phyloP scores from a whole-genome alignment of 1,140 invertebrate species.

The Lordiphosa stackelbergi region DNA sequence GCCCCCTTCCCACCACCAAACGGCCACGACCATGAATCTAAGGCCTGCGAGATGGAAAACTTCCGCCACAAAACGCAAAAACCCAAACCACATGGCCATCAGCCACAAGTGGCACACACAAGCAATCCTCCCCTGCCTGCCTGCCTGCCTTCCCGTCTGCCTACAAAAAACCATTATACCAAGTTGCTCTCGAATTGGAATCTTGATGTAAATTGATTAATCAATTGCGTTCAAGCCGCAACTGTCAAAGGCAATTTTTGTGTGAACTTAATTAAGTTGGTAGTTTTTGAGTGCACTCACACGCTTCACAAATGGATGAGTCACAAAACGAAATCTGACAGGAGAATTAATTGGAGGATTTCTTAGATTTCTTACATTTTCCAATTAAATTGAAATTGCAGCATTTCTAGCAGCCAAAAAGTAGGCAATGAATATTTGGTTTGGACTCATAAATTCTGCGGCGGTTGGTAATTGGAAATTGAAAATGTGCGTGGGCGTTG shows the following conservation, averaged over 20 bases:
- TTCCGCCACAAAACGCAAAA: conserved; percentile 8
- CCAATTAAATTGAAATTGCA: background rate
- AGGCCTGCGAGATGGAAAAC: conserved; percentile 4
- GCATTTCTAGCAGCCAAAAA: background rate
- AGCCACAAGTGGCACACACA: conserved; percentile 12
- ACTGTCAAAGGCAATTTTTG: conserved; percentile 12
- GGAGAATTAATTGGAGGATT: background rate
- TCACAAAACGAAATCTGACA: conserved; percentile 1
- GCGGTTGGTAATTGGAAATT: conserved; percentile 32
- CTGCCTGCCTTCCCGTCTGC: conserved; percentile 3
- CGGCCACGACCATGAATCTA: background rate
- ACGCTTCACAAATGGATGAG: background rate
- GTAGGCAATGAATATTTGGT: background rate
- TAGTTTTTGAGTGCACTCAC: background rate
- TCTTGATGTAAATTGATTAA: conserved; percentile 51
- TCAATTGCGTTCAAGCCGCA: conserved; percentile 41
- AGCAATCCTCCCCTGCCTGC: no score
- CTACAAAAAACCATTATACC: conserved; percentile 25
- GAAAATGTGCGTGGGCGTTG: conserved; percentile 59
- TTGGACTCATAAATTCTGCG: conserved; percentile 15
- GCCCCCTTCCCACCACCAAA: background rate
- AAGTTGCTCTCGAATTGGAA: conserved; percentile 29
- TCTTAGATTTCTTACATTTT: background rate
- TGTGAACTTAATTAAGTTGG: conserved; percentile 11
- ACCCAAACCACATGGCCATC: conserved; percentile 6